These are phyloP conservation scores for Diorhabda carinulata DNA, from an alignment of 1,140 invertebrate species.

Conservation along the genomic window DNA sequence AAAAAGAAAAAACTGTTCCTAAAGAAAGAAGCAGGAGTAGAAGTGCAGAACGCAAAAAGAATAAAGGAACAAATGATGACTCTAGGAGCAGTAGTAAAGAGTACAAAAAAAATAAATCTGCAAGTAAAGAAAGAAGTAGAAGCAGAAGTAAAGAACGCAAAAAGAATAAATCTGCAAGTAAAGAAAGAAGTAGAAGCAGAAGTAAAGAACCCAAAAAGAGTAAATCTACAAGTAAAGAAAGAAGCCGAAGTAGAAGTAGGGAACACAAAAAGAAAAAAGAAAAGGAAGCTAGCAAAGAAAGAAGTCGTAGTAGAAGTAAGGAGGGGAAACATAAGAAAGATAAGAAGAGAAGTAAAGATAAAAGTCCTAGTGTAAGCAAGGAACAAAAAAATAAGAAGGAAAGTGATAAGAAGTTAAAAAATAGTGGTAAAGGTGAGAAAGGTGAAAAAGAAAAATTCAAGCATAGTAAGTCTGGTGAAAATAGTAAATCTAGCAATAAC, in stretches of 20 bases:
- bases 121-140: constrained; percentile 6
- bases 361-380: constrained; percentile 22
- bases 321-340: constrained; percentile 19
- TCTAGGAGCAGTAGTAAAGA: not conserved
- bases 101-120: not conserved
- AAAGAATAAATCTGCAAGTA: constrained; percentile 2
- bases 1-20: constrained; percentile 16
- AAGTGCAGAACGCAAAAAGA: constrained; percentile 16
- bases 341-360: constrained; percentile 13
- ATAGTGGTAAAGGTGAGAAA: constrained; percentile 33
- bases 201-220: constrained; percentile 19
- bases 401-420: constrained; percentile 24
- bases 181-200: constrained; percentile 14
- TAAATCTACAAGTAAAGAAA: constrained; percentile 7
- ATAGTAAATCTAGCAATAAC: constrained; percentile 1
- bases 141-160: not conserved
- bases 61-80: constrained; percentile 11
- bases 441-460: constrained; percentile 28
- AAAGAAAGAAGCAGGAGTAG: constrained; percentile 11
- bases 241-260: constrained; percentile 23
- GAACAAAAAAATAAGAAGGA: constrained; percentile 29
- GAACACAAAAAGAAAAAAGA: constrained; percentile 19
- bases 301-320: constrained; percentile 26
- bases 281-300: constrained; percentile 21
- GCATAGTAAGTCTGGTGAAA: constrained; percentile 12